A percentile compares a stretch with the other conserved stretches of the same genome.
Conservation (phyloP, 2,888 invertebrate species). For the Pachydiplax longipennis region DNA sequence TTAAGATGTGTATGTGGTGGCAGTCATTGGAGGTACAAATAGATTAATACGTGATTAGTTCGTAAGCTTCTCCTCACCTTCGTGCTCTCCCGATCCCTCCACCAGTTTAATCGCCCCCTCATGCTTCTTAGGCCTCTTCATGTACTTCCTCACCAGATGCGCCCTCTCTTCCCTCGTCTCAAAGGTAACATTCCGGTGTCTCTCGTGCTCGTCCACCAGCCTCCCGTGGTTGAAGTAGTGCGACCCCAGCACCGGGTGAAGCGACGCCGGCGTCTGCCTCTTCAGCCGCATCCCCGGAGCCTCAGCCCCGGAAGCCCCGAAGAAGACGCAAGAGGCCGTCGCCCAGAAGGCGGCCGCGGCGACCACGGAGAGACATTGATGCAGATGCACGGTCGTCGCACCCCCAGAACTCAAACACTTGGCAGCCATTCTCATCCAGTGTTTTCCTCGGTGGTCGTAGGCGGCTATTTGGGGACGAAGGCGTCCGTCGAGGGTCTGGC, state of each 20-base stretch:
- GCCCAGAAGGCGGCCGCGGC: background rate
- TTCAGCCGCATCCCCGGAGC: background rate
- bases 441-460: conserved; percentile 24
- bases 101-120: conserved; percentile 78
- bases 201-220: conserved; percentile 22
- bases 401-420: background rate
- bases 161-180: conserved; percentile 59
- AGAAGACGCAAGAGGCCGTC: background rate
- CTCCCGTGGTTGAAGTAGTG: conserved; percentile 22
- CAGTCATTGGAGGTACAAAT: too few relatives aligned
- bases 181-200: background rate
- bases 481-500: conserved; percentile 6
- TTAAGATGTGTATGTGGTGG: too few relatives aligned
- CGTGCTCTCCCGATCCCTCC: conserved; percentile 72
- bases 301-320: background rate
- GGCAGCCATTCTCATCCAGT: conserved; percentile 2
- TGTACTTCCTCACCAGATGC: conserved; percentile 71
- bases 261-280: background rate
- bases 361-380: background rate
- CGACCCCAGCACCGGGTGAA: background rate
- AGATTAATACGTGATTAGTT: too few relatives aligned
- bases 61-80: conserved; percentile 67
- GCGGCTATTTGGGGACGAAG: conserved; percentile 15
- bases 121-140: conserved; percentile 73
- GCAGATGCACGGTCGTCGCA: background rate